These are phyloP conservation scores for Coelogynopora nodosa DNA, from an alignment of 2,888 invertebrate genomes.

Conservation along the genomic window DNA sequence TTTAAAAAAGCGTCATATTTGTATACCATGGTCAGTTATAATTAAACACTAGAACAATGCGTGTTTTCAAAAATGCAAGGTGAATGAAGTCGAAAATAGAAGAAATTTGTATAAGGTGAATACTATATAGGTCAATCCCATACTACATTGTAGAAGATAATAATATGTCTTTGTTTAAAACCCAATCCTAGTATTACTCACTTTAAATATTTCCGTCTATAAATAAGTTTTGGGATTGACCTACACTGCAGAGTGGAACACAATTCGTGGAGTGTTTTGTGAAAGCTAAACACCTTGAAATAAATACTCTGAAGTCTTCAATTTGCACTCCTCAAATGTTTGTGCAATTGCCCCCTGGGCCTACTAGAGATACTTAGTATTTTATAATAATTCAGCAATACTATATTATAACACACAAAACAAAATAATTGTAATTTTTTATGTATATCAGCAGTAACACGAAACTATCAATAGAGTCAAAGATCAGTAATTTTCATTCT, in stretches of 20 bases:
- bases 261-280: background rate
- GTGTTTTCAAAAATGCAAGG: background rate
- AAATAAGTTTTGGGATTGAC: background rate
- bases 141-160: background rate
- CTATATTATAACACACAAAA: too few relatives aligned
- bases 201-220: background rate
- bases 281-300: background rate
- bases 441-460: too few relatives aligned
- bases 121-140: background rate
- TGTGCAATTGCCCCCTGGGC: background rate
- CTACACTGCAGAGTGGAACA: background rate
- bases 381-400: too few relatives aligned
- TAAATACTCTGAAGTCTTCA: too few relatives aligned
- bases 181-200: background rate
- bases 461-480: too few relatives aligned
- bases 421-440: too few relatives aligned
- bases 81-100: background rate
- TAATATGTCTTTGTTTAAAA: background rate
- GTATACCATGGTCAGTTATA: background rate
- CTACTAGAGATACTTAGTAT: too few relatives aligned
- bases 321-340: background rate
- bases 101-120: background rate
- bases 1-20: background rate
- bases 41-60: background rate
- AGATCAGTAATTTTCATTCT: too few relatives aligned